Conservation (phyloP, 2,797 vertebrate species). For the Sciaenops ocellatus region DNA sequence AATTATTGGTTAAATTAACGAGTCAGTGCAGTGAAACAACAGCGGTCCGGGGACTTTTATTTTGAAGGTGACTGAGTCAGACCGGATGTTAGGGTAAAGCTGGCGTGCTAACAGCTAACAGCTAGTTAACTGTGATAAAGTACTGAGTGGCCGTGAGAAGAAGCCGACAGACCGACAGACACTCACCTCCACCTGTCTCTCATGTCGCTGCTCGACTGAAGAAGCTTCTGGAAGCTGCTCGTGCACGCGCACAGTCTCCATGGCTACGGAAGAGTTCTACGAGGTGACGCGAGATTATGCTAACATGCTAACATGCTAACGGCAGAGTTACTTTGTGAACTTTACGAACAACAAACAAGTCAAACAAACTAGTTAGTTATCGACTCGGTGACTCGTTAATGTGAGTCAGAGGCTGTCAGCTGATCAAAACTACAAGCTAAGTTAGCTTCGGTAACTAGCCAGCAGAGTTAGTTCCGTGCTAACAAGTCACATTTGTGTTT, state of each 20-base stretch:
- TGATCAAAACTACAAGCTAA: neutral
- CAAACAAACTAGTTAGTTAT: neutral
- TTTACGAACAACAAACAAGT: neutral
- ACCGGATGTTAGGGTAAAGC: conserved; percentile 24
- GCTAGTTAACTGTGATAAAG: conserved; percentile 1
- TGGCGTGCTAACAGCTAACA: conserved; percentile 35
- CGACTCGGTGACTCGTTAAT: neutral
- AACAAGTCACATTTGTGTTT: neutral
- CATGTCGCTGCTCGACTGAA: conserved; percentile 49
- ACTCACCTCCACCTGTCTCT: neutral
- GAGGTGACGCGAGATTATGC: conserved; percentile 77
- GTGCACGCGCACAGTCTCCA: conserved; percentile 67
- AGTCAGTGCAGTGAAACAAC: no score
- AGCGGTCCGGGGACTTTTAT: conserved; percentile 42
- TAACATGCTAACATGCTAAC: conserved; percentile 63
- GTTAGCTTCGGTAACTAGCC: conserved; percentile 10
- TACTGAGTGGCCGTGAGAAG: accelerated
- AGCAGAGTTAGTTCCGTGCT: neutral
- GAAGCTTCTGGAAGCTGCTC: conserved; percentile 39
- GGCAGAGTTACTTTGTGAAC: conserved; percentile 29
- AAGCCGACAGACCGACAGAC: neutral
- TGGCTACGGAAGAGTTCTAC: conserved; percentile 85
- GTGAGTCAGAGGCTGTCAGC: neutral
- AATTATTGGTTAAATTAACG: no score
- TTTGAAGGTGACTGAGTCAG: conserved; percentile 37